Percentiles rank a stretch among this genome's conserved stretches.
These are phyloP conservation scores for Anser cygnoides DNA, from an alignment of 2,113 vertebrate genomes.

Conservation along the genomic window DNA sequence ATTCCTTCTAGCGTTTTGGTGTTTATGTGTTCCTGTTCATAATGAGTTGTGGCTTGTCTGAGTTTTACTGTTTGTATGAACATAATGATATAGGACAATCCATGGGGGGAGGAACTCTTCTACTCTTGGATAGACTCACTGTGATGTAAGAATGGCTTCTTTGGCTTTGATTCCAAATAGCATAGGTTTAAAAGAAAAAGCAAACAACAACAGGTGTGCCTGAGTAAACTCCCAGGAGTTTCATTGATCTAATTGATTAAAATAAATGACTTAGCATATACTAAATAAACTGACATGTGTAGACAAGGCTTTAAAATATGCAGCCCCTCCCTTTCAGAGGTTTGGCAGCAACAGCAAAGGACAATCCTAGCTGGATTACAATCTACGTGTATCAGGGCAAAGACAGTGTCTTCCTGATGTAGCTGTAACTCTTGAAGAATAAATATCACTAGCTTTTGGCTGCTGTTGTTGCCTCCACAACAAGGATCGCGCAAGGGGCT, in stretches of 20 bases:
- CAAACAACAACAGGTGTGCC: constrained; percentile 29
- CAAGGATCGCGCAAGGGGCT: neutral
- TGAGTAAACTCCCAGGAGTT: constrained; percentile 24
- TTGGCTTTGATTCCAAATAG: constrained; percentile 23
- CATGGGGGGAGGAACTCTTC: neutral
- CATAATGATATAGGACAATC: neutral
- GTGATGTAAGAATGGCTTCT: neutral
- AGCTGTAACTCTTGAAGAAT: neutral
- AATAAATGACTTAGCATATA: constrained; percentile 36
- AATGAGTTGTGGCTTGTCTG: constrained; percentile 45
- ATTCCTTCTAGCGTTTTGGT: neutral
- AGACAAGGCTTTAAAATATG: constrained; percentile 41
- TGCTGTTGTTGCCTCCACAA: neutral
- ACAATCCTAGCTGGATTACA: constrained; percentile 35
- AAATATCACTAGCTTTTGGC: neutral
- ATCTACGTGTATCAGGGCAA: neutral
- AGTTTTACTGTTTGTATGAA: constrained; percentile 19
- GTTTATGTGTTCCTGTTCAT: neutral
- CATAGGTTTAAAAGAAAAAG: constrained; percentile 18
- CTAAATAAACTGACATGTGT: constrained; percentile 50
- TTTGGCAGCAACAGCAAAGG: constrained; percentile 24
- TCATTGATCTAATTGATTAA: constrained; percentile 57
- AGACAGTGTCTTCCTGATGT: constrained; percentile 20
- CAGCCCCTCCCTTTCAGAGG: constrained; percentile 10
- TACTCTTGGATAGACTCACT: neutral